Base-by-base conservation (phyloP, 2,888 invertebrate species). In the Caenorhabditis japonica region DNA sequence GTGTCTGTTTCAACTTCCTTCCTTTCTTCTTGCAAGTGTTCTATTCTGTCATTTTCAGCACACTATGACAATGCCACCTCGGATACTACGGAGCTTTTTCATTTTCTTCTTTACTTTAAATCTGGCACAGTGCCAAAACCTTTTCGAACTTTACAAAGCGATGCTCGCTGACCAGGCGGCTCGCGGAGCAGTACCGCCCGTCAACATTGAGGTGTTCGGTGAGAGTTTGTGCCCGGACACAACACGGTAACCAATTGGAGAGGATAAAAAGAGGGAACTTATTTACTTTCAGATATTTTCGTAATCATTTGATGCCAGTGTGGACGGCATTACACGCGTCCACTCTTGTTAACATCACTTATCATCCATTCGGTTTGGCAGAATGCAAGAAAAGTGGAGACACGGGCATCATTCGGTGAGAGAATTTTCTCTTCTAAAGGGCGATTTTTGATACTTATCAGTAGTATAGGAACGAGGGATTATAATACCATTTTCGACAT, bases 151-250 rank as follows among this genome's bases (percentile, higher is more conserved):
- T 15, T 70, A 61, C 21, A 59, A 53, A 44, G 61, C 61, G 4
- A 55, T 70, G 70, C 46, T 61, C 38, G 34, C 43, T n/a, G 61
- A 61, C 38, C 70, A 71, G 27, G 44, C 56, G 17, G 43, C 51
- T 3, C 34, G 61, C 3, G 46, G 52, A 1, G 47, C 44, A 19
- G 25, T 8, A 17, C 69, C 69, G 3, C 61, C 61, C 5, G 58
- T 77, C 17, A 30, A 75, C 30, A 59, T 77, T 38, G 72, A 75
- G 21, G 51, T 77, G 13, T 75, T 77, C 36, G 77, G 77, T 27
- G 77, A 77, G 47, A 69, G 73, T 51, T 51, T 73, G 3, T 77
- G 77, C 39, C 75, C 77, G 3, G 77, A 77, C 43, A 77, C 77
- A 8, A 75, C 75, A 3, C 49, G 75, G 75, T 73, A 38, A 5